phyloP scores from a whole-genome alignment of 2,888 invertebrate genomes.

The Drosophila yooni region DNA sequence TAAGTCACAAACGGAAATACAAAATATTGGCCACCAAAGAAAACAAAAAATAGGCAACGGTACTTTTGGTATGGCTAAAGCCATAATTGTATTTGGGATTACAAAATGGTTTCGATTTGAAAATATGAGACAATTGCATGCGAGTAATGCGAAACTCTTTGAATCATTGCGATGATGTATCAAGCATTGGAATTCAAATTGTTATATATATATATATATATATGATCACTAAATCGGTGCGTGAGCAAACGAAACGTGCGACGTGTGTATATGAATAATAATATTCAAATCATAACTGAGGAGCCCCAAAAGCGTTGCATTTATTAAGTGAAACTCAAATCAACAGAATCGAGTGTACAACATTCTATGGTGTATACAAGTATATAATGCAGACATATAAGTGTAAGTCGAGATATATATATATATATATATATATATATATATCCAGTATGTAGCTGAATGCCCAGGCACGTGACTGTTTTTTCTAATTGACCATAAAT shows the following conservation, averaged over 20 bases:
- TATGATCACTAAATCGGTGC: constrained; percentile 58
- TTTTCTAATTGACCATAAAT: constrained; percentile 65
- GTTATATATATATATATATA: constrained; percentile 17
- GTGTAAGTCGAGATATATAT: constrained; percentile 48
- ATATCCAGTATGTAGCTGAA: constrained; percentile 17
- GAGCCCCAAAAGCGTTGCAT: constrained; percentile 37
- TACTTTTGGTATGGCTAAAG: constrained; percentile 30
- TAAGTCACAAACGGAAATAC: constrained; percentile 55
- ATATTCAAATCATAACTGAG: constrained; percentile 67
- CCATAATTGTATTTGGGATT: constrained; percentile 1
- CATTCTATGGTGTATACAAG: constrained; percentile 13
- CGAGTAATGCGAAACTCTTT: constrained; percentile 10
- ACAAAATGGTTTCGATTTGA: constrained; percentile 10
- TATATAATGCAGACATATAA: constrained; percentile 15
- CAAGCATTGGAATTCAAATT: constrained; percentile 58
- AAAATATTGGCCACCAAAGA: constrained; percentile 47
- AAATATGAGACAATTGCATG: constrained; percentile 1
- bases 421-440: constrained; percentile 27
- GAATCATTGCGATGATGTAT: constrained; percentile 40
- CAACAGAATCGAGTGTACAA: constrained; percentile 12
- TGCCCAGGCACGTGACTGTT: constrained; percentile 70
- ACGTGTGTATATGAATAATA: constrained; percentile 73
- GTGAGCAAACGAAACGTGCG: constrained; percentile 60
- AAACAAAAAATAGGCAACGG: constrained; percentile 33
- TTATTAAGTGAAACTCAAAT: constrained; percentile 32